Evolutionary conservation across 1,140 invertebrate genomes (phyloP).

Genomic region (Drosophila parabipectinata): DNA sequence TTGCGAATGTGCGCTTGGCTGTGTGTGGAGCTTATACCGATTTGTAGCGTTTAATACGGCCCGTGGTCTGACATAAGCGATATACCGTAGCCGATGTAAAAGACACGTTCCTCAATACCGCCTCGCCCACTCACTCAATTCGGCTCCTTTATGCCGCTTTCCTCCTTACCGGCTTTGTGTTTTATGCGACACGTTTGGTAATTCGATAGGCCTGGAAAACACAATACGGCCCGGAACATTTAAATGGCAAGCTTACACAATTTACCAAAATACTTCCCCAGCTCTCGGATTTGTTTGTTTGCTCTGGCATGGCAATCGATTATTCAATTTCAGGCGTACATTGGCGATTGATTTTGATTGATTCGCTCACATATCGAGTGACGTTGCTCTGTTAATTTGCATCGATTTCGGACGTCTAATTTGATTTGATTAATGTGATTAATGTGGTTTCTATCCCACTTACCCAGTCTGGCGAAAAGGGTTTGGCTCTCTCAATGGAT

Average conservation of each 20-base stretch:
- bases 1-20: constrained; percentile 8
- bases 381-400: constrained; percentile 64
- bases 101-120: constrained; percentile 27
- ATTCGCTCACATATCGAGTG: constrained; percentile 65
- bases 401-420: constrained; percentile 63
- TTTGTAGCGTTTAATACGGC: constrained; percentile 72
- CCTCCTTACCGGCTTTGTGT: constrained; percentile 30
- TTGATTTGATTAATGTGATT: constrained; percentile 77
- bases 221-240: constrained; percentile 13
- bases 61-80: constrained; percentile 74
- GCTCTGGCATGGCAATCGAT: constrained; percentile 58
- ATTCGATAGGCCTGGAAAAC: constrained; percentile 59
- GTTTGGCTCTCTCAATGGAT: neutral
- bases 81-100: constrained; percentile 30
- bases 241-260: constrained; percentile 64
- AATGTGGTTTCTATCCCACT: constrained; percentile 34
- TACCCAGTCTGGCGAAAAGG: neutral
- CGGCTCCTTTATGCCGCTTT: neutral
- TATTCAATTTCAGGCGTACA: constrained; percentile 75
- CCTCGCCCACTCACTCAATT: neutral
- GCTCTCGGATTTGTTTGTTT: constrained; percentile 48
- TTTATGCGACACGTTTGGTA: constrained; percentile 58
- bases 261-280: constrained; percentile 29
- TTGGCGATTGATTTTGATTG: constrained; percentile 74
- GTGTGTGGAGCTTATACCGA: constrained; percentile 66